Evolutionary conservation across 1,140 invertebrate species (phyloP).

Genomic region (Saccostrea echinata): DNA sequence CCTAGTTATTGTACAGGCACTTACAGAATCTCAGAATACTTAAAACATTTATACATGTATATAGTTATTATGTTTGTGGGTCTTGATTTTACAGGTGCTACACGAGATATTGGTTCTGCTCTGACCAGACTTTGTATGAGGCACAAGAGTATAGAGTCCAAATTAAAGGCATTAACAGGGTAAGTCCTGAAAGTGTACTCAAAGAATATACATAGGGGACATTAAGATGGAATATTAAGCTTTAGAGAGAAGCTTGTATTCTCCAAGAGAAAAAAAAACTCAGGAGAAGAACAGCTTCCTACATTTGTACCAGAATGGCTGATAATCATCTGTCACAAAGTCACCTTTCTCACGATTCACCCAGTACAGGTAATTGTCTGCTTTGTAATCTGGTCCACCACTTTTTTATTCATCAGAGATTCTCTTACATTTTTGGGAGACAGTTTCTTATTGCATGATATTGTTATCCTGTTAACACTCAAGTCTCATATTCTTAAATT

Average conservation of each 20-base stretch:
- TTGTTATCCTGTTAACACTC: not conserved
- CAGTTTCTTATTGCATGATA: not conserved
- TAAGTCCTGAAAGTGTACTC: not conserved
- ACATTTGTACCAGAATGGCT: not conserved
- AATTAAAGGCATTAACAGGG: constrained; percentile 88
- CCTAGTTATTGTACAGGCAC: not conserved
- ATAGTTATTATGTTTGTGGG: not conserved
- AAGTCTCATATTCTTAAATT: constrained; percentile 16
- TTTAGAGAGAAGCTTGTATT: not conserved
- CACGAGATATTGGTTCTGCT: constrained; percentile 96
- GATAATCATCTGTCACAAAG: not conserved
- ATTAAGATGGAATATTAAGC: no score
- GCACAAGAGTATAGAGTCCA: constrained; percentile 95
- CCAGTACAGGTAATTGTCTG: not conserved
- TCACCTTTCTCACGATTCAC: not conserved
- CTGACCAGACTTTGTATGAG: constrained; percentile 95
- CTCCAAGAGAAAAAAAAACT: not conserved
- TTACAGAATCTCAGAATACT: not conserved
- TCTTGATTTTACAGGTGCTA: constrained; percentile 87
- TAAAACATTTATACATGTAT: not conserved
- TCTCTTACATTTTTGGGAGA: not conserved
- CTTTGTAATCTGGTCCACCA: not conserved
- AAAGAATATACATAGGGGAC: not conserved
- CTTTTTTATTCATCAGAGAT: not conserved
- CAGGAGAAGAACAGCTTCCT: not conserved